A percentile compares a stretch with the other conserved stretches of the same genome.
Conservation (phyloP, 92 coral and sea anemone genomes). For the Siderastrea radians region DNA sequence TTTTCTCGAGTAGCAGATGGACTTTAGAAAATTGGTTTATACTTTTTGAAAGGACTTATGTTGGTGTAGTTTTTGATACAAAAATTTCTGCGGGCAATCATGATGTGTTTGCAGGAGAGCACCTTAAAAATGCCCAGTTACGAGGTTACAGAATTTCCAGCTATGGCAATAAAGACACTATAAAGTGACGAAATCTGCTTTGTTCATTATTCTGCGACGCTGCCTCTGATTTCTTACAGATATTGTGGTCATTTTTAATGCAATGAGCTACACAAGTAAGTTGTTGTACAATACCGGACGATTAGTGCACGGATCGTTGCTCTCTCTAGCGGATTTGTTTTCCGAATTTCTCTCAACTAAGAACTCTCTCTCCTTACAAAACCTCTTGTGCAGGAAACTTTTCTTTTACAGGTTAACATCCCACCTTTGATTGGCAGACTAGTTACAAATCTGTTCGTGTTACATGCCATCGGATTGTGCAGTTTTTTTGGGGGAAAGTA, state of each 20-base stretch:
- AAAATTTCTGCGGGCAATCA: slow-evolving; percentile 8
- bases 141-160: neutral
- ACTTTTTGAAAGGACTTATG: neutral
- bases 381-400: no score
- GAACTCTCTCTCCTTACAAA: no score
- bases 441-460: no score
- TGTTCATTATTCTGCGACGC: neutral
- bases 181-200: neutral
- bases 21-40: neutral
- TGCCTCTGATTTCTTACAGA: neutral
- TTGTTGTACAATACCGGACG: neutral
- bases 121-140: neutral
- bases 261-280: neutral
- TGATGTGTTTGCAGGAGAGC: neutral
- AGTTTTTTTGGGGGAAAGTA: neutral
- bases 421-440: no score
- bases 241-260: neutral
- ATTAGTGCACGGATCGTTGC: neutral
- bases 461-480: no score
- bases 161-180: neutral
- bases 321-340: neutral
- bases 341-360: neutral
- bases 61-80: neutral
- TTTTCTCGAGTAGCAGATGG: slow-evolving; percentile 6
- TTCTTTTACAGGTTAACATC: no score